These are phyloP conservation scores for Anguilla pacifica DNA, from an alignment of 2,797 vertebrate species.

Conservation along the genomic window DNA sequence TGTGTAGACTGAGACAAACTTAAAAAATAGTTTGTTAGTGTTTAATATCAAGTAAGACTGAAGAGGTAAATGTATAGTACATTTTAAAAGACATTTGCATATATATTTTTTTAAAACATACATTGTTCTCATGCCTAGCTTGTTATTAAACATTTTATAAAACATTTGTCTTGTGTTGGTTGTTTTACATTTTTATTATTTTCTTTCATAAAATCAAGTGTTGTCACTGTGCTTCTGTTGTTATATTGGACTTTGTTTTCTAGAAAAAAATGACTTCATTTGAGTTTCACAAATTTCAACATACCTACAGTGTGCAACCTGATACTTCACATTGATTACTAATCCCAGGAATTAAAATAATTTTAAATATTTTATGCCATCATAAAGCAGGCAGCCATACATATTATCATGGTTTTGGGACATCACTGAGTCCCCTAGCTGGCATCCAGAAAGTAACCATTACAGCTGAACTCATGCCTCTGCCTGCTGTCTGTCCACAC, in stretches of 20 bases:
- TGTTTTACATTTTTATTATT: background rate
- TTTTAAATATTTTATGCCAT: background rate
- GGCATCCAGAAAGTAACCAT: background rate
- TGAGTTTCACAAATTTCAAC: background rate
- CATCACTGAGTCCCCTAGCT: background rate
- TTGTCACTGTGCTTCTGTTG: background rate
- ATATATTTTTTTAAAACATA: slow-evolving; percentile 78
- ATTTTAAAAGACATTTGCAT: slow-evolving; percentile 67
- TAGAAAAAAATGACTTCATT: background rate
- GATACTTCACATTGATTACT: background rate
- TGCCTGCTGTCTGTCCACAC: background rate
- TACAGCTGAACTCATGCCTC: background rate
- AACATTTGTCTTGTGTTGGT: slow-evolving; percentile 51
- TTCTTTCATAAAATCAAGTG: background rate
- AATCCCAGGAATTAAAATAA: background rate
- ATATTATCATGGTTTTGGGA: background rate
- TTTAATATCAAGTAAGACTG: slow-evolving; percentile 60
- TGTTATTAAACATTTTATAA: slow-evolving; percentile 73
- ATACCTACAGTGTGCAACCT: background rate
- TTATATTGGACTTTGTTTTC: background rate
- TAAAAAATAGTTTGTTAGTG: slow-evolving; percentile 55
- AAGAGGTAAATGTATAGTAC: slow-evolving; percentile 67
- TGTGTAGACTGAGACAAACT: slow-evolving; percentile 40
- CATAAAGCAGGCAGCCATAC: background rate
- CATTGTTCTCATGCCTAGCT: slow-evolving; percentile 70